Percentiles rank a stretch among this genome's conserved stretches.
These are phyloP conservation scores for Anser cygnoides DNA, from an alignment of 2,113 vertebrate species.

Conservation along the genomic window DNA sequence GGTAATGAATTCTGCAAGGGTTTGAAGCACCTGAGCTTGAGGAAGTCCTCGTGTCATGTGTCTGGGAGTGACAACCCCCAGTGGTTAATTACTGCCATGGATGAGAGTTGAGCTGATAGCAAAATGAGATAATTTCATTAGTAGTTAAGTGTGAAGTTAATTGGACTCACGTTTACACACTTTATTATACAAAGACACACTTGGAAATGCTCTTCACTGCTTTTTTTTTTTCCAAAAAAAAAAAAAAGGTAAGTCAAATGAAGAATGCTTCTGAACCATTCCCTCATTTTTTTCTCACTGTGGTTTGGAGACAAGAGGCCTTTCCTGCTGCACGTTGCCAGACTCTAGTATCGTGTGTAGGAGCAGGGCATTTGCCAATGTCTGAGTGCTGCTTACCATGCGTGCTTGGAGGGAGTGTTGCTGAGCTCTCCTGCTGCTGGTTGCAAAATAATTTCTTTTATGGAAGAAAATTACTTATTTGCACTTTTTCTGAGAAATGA, in stretches of 20 bases:
- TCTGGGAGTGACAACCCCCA: conserved; percentile 85
- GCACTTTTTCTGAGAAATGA: neutral
- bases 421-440: neutral
- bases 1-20: conserved; percentile 83
- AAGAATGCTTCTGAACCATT: neutral
- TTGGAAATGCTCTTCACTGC: neutral
- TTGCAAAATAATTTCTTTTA: neutral
- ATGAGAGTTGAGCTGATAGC: conserved; percentile 80
- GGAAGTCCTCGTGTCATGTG: conserved; percentile 78
- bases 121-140: conserved; percentile 84
- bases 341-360: neutral
- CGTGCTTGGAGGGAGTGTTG: neutral
- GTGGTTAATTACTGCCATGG: conserved; percentile 85
- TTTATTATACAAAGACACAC: conserved; percentile 65
- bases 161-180: conserved; percentile 77
- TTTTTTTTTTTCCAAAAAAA: neutral
- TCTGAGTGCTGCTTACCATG: fast-evolving
- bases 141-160: conserved; percentile 83
- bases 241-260: neutral
- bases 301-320: neutral
- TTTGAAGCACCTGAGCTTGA: conserved; percentile 77
- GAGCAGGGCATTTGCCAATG: fast-evolving
- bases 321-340: neutral
- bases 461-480: neutral
- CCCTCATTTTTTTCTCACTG: neutral